These are phyloP conservation scores for Dryocosmus kuriphilus DNA, from an alignment of 2,888 invertebrate species.

Conservation along the genomic window DNA sequence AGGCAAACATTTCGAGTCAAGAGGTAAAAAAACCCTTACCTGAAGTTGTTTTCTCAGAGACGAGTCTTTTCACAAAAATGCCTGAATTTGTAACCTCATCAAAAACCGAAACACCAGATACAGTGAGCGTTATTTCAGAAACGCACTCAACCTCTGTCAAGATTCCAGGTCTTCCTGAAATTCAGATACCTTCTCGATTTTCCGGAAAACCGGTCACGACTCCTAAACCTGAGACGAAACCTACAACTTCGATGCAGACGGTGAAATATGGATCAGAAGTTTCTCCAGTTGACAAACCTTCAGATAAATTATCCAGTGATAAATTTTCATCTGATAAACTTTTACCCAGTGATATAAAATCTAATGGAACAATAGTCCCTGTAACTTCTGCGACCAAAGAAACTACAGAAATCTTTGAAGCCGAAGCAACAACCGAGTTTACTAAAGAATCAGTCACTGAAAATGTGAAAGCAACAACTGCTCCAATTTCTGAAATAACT, in stretches of 20 bases:
- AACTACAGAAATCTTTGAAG: slow-evolving; percentile 1
- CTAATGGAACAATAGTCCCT: slow-evolving; percentile 12
- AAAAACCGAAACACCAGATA: slow-evolving; percentile 42
- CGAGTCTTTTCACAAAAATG: slow-evolving; percentile 15
- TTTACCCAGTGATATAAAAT: not conserved
- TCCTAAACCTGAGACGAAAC: slow-evolving; percentile 35
- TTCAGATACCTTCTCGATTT: slow-evolving; percentile 47
- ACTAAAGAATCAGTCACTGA: not conserved
- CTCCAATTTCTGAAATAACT: not conserved
- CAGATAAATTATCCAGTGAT: not conserved
- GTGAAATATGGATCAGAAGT: not conserved
- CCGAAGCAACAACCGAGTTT: not conserved
- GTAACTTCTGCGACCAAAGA: not conserved
- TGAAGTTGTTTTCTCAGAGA: slow-evolving; percentile 9
- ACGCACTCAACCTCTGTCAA: slow-evolving; percentile 64
- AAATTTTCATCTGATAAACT: not conserved
- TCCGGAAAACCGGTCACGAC: slow-evolving; percentile 34
- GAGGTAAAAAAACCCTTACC: slow-evolving; percentile 43
- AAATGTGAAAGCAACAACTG: not conserved
- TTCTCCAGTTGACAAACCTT: not conserved
- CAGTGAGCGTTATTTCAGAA: slow-evolving; percentile 53
- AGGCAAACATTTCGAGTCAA: slow-evolving; percentile 31
- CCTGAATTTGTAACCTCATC: not conserved
- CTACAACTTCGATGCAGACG: not conserved
- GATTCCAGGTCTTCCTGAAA: slow-evolving; percentile 58